Evolutionary conservation across 30 jellyfish, hydroid and myxozoan species (phyloP).

Genomic region (Aurelia sp.): DNA sequence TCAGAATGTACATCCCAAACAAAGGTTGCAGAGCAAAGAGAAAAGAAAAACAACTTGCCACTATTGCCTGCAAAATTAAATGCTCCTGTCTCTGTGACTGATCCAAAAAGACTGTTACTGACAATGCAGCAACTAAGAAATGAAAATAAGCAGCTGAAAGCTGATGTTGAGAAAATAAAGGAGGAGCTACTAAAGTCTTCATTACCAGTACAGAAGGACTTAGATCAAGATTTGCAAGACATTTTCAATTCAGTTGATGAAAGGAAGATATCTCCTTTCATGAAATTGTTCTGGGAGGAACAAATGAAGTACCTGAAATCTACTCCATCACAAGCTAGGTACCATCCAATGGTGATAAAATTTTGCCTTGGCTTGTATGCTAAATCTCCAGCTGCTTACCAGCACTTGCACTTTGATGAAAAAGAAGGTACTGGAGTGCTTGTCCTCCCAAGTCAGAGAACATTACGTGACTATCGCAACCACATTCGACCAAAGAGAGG

Average conservation of each 20-base stretch:
- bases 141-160: constrained; percentile 1
- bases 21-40: background rate
- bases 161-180: background rate
- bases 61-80: constrained; percentile 10
- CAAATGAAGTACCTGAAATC: constrained; percentile 1
- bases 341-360: constrained; percentile 13
- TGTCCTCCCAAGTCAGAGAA: constrained; percentile 30
- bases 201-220: background rate
- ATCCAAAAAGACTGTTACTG: background rate
- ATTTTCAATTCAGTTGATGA: background rate
- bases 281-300: constrained; percentile 24
- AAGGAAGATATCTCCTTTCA: constrained; percentile 18
- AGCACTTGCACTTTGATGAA: background rate
- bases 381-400: constrained; percentile 28
- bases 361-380: constrained; percentile 25
- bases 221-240: constrained; percentile 3
- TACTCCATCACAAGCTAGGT: constrained; percentile 11
- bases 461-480: constrained; percentile 20
- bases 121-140: constrained; percentile 18
- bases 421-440: constrained; percentile 31
- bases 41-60: background rate
- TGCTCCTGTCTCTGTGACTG: constrained; percentile 26
- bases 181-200: background rate
- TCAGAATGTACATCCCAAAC: background rate
- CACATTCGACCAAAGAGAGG: constrained; percentile 23